Conservation (phyloP, 2,888 invertebrate genomes). For the Sepiola atlantica region DNA sequence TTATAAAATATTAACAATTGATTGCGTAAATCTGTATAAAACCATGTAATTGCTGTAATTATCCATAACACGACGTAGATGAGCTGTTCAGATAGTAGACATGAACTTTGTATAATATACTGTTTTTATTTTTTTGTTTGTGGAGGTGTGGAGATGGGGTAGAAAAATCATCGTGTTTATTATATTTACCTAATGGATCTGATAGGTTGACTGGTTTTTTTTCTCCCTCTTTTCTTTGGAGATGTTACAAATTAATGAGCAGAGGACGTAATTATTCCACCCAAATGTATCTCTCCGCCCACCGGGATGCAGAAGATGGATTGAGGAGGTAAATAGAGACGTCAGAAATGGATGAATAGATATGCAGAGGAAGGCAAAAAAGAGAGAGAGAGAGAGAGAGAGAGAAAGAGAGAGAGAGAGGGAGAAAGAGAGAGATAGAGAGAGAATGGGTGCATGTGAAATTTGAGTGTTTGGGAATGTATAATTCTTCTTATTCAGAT, state of each 20-base stretch:
- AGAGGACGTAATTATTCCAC: slow-evolving; percentile 18
- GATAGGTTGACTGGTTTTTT: background rate
- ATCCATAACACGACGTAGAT: too few species aligned
- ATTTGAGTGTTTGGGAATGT: background rate
- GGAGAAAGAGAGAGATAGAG: background rate
- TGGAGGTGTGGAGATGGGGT: background rate
- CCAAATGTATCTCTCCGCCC: background rate
- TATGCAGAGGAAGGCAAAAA: background rate
- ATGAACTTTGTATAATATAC: too few species aligned
- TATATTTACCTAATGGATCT: background rate
- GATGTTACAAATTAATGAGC: background rate
- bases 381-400: background rate
- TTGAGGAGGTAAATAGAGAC: background rate
- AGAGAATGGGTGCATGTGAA: background rate
- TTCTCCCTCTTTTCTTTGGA: background rate
- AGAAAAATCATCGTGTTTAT: background rate
- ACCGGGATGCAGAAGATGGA: background rate
- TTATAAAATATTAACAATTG: too few species aligned
- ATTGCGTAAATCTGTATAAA: too few species aligned
- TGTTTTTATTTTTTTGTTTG: background rate
- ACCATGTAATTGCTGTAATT: too few species aligned
- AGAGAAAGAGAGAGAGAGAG: background rate
- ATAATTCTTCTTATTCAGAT: background rate
- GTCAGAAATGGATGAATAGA: background rate
- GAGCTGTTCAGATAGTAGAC: too few species aligned